Percentiles rank a stretch among this genome's conserved stretches.
Conservation (phyloP, 2,797 vertebrate genomes). For the Amblyraja radiata region DNA sequence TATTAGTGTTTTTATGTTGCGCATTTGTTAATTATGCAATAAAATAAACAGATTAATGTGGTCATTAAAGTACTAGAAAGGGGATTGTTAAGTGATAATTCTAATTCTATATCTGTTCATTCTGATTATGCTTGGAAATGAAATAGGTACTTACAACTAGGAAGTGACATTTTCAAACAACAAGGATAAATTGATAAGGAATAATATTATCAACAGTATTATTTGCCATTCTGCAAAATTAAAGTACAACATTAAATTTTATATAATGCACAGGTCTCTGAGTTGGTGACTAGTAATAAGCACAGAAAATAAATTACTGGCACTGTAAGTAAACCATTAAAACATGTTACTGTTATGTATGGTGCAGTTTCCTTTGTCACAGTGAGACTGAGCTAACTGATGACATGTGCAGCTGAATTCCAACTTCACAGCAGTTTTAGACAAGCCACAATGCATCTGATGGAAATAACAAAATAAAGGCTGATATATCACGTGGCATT, state of each 20-base stretch:
- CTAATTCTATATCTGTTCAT: background rate
- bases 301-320: background rate
- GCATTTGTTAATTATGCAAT: background rate
- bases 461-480: background rate
- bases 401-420: too few relatives aligned
- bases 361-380: slow-evolving; percentile 9
- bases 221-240: background rate
- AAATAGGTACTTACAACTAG: background rate
- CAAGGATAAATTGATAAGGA: background rate
- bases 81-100: background rate
- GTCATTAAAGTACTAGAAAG: background rate
- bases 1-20: background rate
- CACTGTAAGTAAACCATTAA: background rate
- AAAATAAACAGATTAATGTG: background rate
- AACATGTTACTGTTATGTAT: background rate
- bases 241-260: background rate
- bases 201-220: background rate
- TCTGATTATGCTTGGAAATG: background rate
- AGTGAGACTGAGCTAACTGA: background rate
- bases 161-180: background rate
- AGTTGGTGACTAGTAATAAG: background rate
- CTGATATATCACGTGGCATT: background rate
- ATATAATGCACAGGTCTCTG: background rate
- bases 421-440: background rate
- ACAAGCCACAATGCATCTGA: background rate